Evolutionary conservation across 2,113 vertebrate genomes (phyloP), one percentile per base, ranked within the genome.

Genomic region (Talpa occidentalis): DNA sequence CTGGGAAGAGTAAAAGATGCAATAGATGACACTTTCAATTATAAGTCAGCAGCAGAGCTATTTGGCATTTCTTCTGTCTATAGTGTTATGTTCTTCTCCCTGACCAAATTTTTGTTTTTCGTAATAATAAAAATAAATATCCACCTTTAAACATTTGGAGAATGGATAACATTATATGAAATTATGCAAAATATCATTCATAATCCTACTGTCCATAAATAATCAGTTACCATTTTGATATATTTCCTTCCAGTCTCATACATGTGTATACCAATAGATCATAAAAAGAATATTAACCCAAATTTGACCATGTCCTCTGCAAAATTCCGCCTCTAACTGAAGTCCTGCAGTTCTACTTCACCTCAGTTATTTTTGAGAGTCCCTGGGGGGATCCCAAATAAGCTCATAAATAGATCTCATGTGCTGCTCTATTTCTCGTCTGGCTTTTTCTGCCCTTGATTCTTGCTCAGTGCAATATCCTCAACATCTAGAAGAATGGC

Each of bases 21-120:
- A 86, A 19, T 69, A 66, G 37, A 86, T 88, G 73, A 86, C 74
- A 84, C 40, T 69, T 85, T 32, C 77, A 59, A 90, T 84, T 90
- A 76, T 1, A 89, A 89, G 35, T 40, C n/a, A 79, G n/a, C 22
- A 89, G 26, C 54, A 94, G 52, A 78, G 73, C 83, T 73, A 73
- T 59, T 15, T 72, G 19, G 87, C 40, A 77, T 12, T 85, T 87
- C 5, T 66, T 84, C 30, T 92, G 26, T 69, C 56, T 69, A 16
- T 62, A 60, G 49, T 80, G 86, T 77, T 94, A 78, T 84, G 42
- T 28, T 66, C 81, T 86, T 28, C 12, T 88, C n/a, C 11, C 17
- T 62, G 4, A 69, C 9, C 22, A 56, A 44, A 44, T 9, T 2
- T 8, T 2, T 60, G 56, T 83, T 87, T 73, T 47, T 90, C 64